These are phyloP conservation scores for Phylloscopus trochiloides DNA, from an alignment of 2,113 vertebrate species.

Conservation along the genomic window DNA sequence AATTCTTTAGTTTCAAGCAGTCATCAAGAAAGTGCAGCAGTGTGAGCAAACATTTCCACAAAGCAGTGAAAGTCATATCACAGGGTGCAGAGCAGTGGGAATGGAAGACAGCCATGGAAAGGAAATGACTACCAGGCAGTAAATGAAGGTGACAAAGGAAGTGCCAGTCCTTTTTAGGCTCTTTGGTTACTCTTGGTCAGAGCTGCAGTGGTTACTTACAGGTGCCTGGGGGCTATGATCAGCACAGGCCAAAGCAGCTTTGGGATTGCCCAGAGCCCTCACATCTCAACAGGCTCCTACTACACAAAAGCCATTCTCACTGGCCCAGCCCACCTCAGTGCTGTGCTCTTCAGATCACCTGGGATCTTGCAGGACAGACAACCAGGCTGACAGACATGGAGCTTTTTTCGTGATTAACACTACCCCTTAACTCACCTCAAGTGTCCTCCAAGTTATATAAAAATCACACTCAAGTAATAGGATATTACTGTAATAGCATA, in stretches of 20 bases:
- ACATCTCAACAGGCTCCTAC: background rate
- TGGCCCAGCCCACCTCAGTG: background rate
- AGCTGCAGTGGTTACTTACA: background rate
- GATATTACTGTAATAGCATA: background rate
- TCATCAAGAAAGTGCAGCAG: background rate
- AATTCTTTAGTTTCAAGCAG: background rate
- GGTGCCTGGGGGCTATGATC: background rate
- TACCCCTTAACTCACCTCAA: background rate
- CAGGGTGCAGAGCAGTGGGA: slow-evolving; percentile 6
- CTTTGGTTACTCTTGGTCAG: background rate
- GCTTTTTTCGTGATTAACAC: background rate
- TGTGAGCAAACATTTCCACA: background rate
- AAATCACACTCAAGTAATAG: background rate
- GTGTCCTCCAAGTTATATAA: background rate
- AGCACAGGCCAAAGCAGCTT: background rate
- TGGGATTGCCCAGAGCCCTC: background rate
- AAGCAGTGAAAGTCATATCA: background rate
- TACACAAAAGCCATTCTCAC: background rate
- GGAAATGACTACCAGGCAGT: background rate
- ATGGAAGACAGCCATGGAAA: slow-evolving; percentile 17
- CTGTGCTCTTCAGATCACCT: background rate
- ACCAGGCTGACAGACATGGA: background rate
- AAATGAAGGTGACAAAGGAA: background rate
- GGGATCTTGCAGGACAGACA: fast-evolving
- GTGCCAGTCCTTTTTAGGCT: background rate